Evolutionary conservation across 2,113 vertebrate species (phyloP).

Genomic region (Chionis minor): DNA sequence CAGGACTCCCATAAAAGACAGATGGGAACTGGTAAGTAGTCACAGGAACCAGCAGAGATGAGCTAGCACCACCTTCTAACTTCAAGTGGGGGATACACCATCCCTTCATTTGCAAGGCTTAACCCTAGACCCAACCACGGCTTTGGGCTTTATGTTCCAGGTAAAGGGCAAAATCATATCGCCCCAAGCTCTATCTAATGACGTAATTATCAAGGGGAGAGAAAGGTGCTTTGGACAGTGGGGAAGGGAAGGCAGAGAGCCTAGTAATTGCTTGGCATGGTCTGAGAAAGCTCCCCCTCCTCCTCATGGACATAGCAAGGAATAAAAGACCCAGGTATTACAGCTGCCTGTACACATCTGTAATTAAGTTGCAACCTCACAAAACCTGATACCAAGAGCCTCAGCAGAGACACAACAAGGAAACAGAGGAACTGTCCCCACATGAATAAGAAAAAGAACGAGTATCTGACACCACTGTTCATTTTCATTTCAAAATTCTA

Average conservation of each 20-base stretch:
- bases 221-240: not conserved
- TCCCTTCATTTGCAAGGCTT: not conserved
- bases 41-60: not conserved
- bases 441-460: not conserved
- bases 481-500: not conserved
- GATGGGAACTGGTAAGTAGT: not conserved
- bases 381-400: not conserved
- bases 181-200: not conserved
- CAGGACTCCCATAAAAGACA: not conserved
- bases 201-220: conserved; percentile 23
- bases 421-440: not conserved
- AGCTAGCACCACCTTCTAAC: not conserved
- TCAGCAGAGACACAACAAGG: not conserved
- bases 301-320: not conserved
- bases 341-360: not conserved
- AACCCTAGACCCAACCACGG: not conserved
- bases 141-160: not conserved
- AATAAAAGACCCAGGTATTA: conserved; percentile 2
- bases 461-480: not conserved
- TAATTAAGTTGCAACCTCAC: not conserved
- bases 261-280: not conserved
- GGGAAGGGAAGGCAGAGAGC: not conserved
- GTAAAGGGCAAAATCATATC: not conserved
- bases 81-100: not conserved
- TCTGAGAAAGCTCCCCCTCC: not conserved